phyloP scores from a whole-genome alignment of 2,888 invertebrate genomes.

The Limnephilus marmoratus region DNA sequence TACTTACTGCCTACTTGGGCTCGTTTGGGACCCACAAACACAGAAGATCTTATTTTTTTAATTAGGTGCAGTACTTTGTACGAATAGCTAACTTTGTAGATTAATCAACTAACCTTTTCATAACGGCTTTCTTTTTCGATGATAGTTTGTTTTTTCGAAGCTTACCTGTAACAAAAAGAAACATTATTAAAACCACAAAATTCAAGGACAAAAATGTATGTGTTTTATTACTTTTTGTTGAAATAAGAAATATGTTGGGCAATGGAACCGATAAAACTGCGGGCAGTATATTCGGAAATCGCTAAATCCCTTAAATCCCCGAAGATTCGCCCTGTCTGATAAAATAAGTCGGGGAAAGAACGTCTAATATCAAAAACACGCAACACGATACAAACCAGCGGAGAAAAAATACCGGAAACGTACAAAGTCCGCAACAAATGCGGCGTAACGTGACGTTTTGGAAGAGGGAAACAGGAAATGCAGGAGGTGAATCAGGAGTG shows the following conservation, averaged over 20 bases:
- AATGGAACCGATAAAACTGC: constrained; percentile 50
- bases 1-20: neutral
- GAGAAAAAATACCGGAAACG: constrained; percentile 60
- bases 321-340: constrained; percentile 33
- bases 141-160: neutral
- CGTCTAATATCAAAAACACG: constrained; percentile 47
- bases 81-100: neutral
- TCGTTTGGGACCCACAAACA: neutral
- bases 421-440: constrained; percentile 63
- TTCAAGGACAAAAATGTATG: neutral
- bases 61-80: neutral
- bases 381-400: constrained; percentile 32
- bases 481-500: constrained; percentile 52
- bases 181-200: constrained; percentile 18
- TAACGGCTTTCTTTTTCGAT: neutral
- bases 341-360: constrained; percentile 44
- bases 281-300: constrained; percentile 46
- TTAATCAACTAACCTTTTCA: neutral
- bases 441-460: constrained; percentile 60
- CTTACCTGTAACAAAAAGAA: constrained; percentile 60
- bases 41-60: neutral
- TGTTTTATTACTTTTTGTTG: neutral
- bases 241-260: constrained; percentile 27
- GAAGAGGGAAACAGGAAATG: constrained; percentile 53
- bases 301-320: constrained; percentile 56